Conservation (phyloP, 2,113 vertebrate genomes). For the Mesitornis unicolor region DNA sequence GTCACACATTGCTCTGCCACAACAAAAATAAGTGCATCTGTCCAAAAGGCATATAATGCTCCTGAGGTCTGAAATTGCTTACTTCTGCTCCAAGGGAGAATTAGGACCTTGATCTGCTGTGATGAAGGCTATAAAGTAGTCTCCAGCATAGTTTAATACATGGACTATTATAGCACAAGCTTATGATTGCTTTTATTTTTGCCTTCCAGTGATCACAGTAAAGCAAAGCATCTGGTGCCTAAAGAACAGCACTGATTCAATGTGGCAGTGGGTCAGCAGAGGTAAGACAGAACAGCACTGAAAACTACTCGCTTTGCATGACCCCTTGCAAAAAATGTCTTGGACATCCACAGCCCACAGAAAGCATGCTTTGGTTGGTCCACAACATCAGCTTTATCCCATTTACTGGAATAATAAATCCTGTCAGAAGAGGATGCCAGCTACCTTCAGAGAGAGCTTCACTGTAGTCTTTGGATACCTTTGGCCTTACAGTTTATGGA, state of each 20-base stretch:
- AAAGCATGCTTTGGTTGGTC: neutral
- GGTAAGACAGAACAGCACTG: neutral
- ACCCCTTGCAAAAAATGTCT: neutral
- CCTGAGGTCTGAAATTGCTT: conserved; percentile 26
- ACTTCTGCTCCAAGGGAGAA: conserved; percentile 26
- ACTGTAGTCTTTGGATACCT: neutral
- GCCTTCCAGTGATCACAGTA: neutral
- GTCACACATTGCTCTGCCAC: neutral
- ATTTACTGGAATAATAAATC: neutral
- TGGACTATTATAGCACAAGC: neutral
- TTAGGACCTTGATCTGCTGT: neutral
- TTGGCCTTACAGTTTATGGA: neutral
- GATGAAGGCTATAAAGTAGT: neutral
- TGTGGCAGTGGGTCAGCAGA: conserved; percentile 27
- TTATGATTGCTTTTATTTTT: conserved; percentile 17
- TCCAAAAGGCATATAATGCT: conserved; percentile 33
- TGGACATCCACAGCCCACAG: neutral
- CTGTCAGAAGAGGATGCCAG: neutral
- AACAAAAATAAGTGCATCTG: conserved; percentile 40
- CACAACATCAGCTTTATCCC: neutral
- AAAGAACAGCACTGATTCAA: neutral
- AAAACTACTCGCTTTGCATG: neutral
- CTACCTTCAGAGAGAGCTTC: neutral
- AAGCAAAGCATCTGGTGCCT: neutral
- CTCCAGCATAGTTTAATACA: conserved; percentile 9